A percentile compares a stretch with the other conserved stretches of the same genome.
Evolutionary conservation across 2,888 invertebrate genomes (phyloP).

Genomic region (Eilema caniola): DNA sequence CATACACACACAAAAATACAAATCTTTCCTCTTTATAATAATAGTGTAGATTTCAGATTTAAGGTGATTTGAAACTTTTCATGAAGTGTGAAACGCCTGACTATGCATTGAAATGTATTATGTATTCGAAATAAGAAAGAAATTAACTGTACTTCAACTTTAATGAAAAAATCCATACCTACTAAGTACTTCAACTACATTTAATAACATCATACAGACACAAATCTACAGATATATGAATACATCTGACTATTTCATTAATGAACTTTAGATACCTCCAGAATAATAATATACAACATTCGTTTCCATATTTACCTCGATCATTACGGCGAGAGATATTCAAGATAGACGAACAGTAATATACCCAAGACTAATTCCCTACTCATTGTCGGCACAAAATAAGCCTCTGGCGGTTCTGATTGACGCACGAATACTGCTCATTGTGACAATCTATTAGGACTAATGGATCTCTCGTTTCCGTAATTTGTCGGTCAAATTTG

Average conservation of each 20-base stretch:
- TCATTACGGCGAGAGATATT: conserved; percentile 31
- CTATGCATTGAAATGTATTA: too few relatives aligned
- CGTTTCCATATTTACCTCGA: conserved; percentile 7
- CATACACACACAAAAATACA: too few relatives aligned
- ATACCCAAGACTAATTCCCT: conserved; percentile 57
- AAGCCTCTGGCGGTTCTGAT: conserved; percentile 58
- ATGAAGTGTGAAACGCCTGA: too few relatives aligned
- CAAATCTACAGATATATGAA: not conserved
- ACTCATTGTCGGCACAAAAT: conserved; percentile 62
- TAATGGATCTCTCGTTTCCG: conserved; percentile 60
- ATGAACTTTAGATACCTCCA: not conserved
- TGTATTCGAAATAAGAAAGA: too few relatives aligned
- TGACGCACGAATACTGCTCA: conserved; percentile 60
- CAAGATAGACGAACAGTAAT: conserved; percentile 47
- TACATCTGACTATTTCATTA: not conserved
- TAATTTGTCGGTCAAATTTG: conserved; percentile 56
- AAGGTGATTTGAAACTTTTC: too few relatives aligned
- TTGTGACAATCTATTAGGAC: conserved; percentile 68
- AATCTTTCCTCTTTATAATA: too few relatives aligned
- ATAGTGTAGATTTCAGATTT: too few relatives aligned
- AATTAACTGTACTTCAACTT: too few relatives aligned
- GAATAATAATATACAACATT: not conserved
- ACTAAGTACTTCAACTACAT: too few relatives aligned
- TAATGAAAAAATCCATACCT: too few relatives aligned
- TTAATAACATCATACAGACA: too few relatives aligned